phyloP scores from a whole-genome alignment of 1,140 invertebrate species.

The Plodia interpunctella region DNA sequence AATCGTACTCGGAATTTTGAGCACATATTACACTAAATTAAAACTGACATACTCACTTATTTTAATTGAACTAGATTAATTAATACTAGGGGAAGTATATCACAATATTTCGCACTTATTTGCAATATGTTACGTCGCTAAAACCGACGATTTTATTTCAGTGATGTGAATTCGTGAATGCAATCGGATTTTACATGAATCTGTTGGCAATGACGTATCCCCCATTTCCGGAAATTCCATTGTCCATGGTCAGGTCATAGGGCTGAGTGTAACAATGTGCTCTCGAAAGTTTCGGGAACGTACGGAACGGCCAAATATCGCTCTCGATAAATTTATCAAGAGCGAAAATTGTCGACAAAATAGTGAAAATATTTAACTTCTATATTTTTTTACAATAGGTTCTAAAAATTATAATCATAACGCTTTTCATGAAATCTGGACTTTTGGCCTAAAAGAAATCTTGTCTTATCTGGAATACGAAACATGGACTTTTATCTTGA shows the following conservation, averaged over 20 bases:
- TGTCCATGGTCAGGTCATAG: constrained; percentile 27
- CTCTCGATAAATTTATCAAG: no score
- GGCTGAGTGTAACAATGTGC: neutral
- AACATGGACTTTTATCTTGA: no score
- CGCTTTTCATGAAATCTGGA: no score
- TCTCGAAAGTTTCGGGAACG: no score
- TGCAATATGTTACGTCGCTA: constrained; percentile 60
- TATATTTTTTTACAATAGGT: no score
- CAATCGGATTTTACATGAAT: constrained; percentile 30
- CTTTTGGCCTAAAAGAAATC: no score
- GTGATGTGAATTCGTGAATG: constrained; percentile 29
- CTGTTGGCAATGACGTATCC: constrained; percentile 74
- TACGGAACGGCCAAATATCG: no score
- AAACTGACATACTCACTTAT: constrained; percentile 62
- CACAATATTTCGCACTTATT: constrained; percentile 63
- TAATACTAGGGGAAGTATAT: constrained; percentile 67
- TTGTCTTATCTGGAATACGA: no score
- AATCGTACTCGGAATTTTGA: constrained; percentile 55
- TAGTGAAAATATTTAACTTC: no score
- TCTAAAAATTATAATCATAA: no score
- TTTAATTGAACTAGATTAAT: constrained; percentile 69
- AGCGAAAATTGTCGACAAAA: no score
- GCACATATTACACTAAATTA: constrained; percentile 32
- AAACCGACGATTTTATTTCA: constrained; percentile 55
- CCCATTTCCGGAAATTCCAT: constrained; percentile 50